Conservation (phyloP, 2,797 vertebrate species). For the Lithobates pipiens region DNA sequence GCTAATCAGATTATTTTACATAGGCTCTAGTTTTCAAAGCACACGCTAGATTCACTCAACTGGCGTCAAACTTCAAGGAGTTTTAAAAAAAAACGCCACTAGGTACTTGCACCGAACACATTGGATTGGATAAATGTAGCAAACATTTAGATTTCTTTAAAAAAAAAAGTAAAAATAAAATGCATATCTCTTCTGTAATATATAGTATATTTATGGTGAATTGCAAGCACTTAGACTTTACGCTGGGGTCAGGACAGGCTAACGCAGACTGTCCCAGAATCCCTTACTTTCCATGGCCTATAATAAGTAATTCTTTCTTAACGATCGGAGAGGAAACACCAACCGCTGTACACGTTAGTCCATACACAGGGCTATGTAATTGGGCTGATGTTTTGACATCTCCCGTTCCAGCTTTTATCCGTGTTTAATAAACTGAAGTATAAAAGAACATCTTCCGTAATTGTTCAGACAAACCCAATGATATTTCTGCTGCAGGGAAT, state of each 20-base stretch:
- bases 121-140: background rate
- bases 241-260: slow-evolving; percentile 36
- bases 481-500: slow-evolving; percentile 33
- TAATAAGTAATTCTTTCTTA: background rate
- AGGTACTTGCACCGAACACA: background rate
- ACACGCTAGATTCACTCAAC: background rate
- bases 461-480: background rate
- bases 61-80: background rate
- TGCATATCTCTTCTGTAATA: background rate
- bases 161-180: background rate
- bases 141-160: background rate
- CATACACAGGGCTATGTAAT: background rate
- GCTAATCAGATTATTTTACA: background rate
- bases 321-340: slow-evolving; percentile 1
- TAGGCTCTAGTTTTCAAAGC: no score
- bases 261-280: slow-evolving; percentile 1
- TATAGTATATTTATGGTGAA: background rate
- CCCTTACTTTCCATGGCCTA: background rate
- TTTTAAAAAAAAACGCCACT: no score
- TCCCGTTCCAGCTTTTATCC: background rate
- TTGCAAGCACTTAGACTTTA: slow-evolving; percentile 25
- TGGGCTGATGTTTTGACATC: slow-evolving; percentile 4
- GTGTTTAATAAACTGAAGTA: slow-evolving; percentile 4
- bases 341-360: no score
- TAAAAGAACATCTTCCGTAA: slow-evolving; percentile 23